Percentiles rank a stretch among this genome's conserved stretches.
Evolutionary conservation across 2,888 invertebrate species (phyloP).

Genomic region (Eristalinus sepulchralis): DNA sequence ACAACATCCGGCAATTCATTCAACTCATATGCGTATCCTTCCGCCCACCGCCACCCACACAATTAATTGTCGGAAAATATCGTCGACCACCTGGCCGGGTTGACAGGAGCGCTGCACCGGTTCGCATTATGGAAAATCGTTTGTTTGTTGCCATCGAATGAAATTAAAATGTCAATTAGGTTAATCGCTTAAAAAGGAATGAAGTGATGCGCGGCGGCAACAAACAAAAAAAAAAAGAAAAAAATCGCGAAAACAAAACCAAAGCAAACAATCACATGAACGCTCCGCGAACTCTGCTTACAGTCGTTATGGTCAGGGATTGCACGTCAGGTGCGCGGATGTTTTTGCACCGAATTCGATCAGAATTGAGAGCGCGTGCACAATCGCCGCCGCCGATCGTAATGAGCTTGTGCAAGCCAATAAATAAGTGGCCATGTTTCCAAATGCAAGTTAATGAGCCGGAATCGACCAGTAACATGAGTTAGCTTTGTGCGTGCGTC

Average conservation of each 20-base stretch:
- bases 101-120: neutral
- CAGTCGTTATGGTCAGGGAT: neutral
- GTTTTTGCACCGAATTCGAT: neutral
- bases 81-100: neutral
- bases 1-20: too few relatives aligned
- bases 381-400: constrained; percentile 13
- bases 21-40: too few relatives aligned
- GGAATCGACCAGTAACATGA: constrained; percentile 54
- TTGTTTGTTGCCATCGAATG: constrained; percentile 48
- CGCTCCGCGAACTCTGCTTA: neutral
- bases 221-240: neutral
- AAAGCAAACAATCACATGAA: constrained; percentile 12
- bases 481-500: neutral
- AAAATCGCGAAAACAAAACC: neutral
- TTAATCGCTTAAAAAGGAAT: constrained; percentile 33
- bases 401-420: constrained; percentile 33
- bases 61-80: neutral
- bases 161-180: constrained; percentile 63
- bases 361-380: constrained; percentile 15
- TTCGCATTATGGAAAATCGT: constrained; percentile 40
- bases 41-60: too few relatives aligned
- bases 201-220: neutral
- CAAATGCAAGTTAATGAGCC: constrained; percentile 44
- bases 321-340: neutral
- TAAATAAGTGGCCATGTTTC: neutral